Conservation (phyloP, 2,113 vertebrate species). For the Mirounga angustirostris region DNA sequence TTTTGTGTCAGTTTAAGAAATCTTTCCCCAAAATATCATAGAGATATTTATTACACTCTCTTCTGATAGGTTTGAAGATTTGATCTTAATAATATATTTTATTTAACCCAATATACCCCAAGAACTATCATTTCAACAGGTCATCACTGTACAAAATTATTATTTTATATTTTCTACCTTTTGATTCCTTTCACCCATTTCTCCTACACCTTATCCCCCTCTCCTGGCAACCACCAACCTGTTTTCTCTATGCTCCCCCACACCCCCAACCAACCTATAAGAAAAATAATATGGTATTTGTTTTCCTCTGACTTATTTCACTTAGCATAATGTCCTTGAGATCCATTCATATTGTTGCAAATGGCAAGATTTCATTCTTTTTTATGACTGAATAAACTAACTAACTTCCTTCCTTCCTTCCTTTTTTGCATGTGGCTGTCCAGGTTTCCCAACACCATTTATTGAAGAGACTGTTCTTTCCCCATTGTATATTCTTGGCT, state of each 20-base stretch:
- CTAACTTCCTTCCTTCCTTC: not conserved
- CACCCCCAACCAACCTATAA: not conserved
- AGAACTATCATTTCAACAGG: not conserved
- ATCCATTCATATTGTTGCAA: not conserved
- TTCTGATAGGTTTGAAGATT: not conserved
- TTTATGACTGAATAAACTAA: not conserved
- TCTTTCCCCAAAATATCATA: not conserved
- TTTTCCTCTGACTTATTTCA: not conserved
- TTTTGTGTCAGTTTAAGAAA: not conserved
- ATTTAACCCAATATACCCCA: not conserved
- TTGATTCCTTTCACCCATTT: not conserved
- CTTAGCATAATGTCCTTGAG: not conserved
- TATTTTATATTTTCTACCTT: not conserved
- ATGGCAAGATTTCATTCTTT: not conserved
- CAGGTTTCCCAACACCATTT: not conserved
- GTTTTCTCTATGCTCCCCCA: not conserved
- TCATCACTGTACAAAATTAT: not conserved
- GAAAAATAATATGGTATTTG: not conserved
- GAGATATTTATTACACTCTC: not conserved
- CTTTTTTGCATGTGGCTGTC: not conserved
- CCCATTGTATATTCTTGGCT: not conserved
- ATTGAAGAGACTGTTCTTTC: not conserved
- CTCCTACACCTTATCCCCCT: not conserved
- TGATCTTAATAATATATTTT: not conserved
- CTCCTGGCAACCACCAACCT: not conserved